These are phyloP conservation scores for Pipistrellus pygmaeus DNA, from an alignment of 2,797 vertebrate species.

Conservation along the genomic window DNA sequence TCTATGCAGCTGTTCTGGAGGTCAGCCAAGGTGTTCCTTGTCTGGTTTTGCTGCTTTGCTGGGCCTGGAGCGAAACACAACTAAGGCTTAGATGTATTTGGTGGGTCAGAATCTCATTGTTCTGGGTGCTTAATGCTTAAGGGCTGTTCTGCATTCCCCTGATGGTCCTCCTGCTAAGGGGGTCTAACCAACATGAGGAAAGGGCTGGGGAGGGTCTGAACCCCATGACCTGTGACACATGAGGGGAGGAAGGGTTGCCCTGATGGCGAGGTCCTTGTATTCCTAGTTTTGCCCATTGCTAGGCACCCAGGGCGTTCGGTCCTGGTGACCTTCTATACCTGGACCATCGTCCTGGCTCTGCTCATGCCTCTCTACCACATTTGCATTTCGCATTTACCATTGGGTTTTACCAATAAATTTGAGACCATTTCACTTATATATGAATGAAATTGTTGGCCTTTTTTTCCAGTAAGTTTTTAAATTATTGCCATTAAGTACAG, in stretches of 20 bases:
- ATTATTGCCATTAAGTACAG: neutral
- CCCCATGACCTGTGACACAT: too few relatives aligned
- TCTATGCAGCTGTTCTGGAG: neutral
- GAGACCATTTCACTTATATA: slow-evolving; percentile 8
- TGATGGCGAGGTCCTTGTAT: neutral
- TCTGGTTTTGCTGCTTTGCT: neutral
- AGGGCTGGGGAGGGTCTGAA: neutral
- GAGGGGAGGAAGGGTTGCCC: neutral
- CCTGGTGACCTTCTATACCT: neutral
- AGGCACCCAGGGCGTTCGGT: neutral
- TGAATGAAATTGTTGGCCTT: neutral
- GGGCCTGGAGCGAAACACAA: neutral
- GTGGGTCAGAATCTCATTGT: neutral
- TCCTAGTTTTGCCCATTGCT: neutral
- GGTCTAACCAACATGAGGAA: neutral
- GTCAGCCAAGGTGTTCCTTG: neutral
- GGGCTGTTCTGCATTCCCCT: neutral
- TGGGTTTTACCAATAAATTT: neutral
- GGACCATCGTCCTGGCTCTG: neutral
- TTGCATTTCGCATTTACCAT: neutral
- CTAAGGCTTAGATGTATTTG: neutral
- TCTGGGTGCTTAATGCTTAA: neutral
- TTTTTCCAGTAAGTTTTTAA: slow-evolving; percentile 29
- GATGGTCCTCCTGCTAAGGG: neutral
- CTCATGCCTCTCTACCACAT: neutral